phyloP scores from a whole-genome alignment of 1,140 invertebrate species.

The Macrocentrus cingulum region DNA sequence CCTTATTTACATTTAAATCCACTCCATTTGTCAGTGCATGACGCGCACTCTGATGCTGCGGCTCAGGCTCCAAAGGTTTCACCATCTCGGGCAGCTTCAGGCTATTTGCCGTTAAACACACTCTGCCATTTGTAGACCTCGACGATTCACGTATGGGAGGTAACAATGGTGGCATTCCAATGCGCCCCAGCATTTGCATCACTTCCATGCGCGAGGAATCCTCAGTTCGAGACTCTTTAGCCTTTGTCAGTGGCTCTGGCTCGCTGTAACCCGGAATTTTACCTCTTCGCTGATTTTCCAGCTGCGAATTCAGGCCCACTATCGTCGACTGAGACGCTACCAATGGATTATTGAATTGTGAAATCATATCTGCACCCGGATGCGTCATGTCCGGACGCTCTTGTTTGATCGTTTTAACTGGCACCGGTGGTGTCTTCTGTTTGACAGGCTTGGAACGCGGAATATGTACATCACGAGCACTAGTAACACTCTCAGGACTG shows the following conservation, averaged over 20 bases:
- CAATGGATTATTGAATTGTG: constrained; percentile 45
- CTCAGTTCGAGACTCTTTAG: constrained; percentile 33
- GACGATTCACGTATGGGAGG: constrained; percentile 38
- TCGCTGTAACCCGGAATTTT: constrained; percentile 31
- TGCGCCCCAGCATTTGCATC: constrained; percentile 38
- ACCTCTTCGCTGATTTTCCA: constrained; percentile 31
- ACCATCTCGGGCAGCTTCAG: constrained; percentile 47
- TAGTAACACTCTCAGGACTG: constrained; percentile 58
- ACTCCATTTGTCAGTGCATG: constrained; percentile 36
- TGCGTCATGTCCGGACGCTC: constrained; percentile 31
- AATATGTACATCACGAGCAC: constrained; percentile 35
- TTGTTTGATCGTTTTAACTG: constrained; percentile 35
- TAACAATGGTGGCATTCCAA: constrained; percentile 38
- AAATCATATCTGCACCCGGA: constrained; percentile 32
- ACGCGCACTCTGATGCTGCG: constrained; percentile 21
- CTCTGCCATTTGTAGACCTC: constrained; percentile 29
- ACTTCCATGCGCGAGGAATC: constrained; percentile 36
- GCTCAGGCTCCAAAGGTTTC: constrained; percentile 31
- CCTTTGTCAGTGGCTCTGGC: constrained; percentile 24
- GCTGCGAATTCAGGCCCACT: constrained; percentile 44
- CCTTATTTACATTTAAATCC: constrained; percentile 21
- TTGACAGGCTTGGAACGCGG: constrained; percentile 16
- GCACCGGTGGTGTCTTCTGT: constrained; percentile 31
- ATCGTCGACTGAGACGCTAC: constrained; percentile 52
- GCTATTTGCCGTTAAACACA: constrained; percentile 38